Percentiles rank a stretch among this genome's conserved stretches.
Conservation (phyloP, 2,797 vertebrate genomes). For the Channallabes apus region DNA sequence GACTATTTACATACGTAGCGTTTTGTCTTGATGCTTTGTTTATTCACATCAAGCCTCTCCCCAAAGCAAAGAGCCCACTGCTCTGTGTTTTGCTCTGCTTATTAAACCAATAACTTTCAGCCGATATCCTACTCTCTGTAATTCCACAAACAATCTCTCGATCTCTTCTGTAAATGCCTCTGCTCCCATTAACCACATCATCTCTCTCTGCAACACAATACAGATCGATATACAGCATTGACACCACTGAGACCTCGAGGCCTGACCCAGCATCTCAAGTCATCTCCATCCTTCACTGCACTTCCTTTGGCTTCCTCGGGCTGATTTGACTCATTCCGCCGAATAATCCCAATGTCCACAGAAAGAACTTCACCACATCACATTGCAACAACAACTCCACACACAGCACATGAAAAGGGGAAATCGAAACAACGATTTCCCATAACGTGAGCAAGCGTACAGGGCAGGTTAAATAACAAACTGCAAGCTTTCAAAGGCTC, state of each 20-base stretch:
- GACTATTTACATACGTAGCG: neutral
- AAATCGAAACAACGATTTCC: conserved; percentile 37
- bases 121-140: conserved; percentile 7
- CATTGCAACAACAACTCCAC: neutral
- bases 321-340: conserved; percentile 21
- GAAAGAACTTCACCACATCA: neutral
- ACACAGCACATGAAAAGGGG: neutral
- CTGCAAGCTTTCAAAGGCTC: conserved; percentile 22
- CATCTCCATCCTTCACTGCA: conserved; percentile 1
- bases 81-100: conserved; percentile 5
- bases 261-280: conserved; percentile 13
- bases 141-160: conserved; percentile 32
- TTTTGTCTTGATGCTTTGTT: conserved; percentile 5
- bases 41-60: conserved; percentile 22
- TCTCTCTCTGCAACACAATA: conserved; percentile 32
- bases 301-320: conserved; percentile 1
- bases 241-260: conserved; percentile 28
- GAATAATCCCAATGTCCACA: conserved; percentile 5
- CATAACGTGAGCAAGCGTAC: conserved; percentile 10
- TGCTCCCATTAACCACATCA: conserved; percentile 31
- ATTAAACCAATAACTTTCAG: conserved; percentile 31
- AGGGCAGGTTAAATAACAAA: conserved; percentile 25
- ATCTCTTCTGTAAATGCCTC: conserved; percentile 7
- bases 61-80: neutral
- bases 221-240: conserved; percentile 44